These are phyloP conservation scores for Mactromeris polynyma DNA, from an alignment of 2,888 invertebrate species.

Conservation along the genomic window DNA sequence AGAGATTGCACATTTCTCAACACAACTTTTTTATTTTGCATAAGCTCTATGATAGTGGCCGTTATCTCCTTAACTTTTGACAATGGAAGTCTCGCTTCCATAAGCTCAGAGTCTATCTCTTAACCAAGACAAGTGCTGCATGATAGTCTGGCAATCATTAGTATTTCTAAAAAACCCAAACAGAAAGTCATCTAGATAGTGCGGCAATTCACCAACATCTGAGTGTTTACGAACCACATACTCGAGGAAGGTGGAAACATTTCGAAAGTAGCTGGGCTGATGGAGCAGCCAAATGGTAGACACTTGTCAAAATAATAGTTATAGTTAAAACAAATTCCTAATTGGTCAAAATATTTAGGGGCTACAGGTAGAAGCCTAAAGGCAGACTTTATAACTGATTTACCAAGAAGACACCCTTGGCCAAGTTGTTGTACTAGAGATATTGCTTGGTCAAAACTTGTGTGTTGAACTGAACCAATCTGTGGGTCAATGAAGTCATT, in stretches of 20 bases:
- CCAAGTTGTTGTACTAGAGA: no score
- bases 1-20: no score
- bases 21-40: no score
- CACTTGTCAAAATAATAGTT: conserved; percentile 20
- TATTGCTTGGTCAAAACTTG: no score
- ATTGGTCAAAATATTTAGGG: no score
- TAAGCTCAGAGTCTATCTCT: conserved; percentile 43
- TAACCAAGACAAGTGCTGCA: conserved; percentile 29
- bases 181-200: conserved; percentile 55
- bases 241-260: conserved; percentile 25
- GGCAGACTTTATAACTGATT: no score
- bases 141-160: neutral
- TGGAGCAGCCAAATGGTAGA: conserved; percentile 19
- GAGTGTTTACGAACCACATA: neutral
- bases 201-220: neutral
- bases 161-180: conserved; percentile 17
- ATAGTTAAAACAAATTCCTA: neutral
- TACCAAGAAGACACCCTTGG: no score
- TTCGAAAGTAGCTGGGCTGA: conserved; percentile 28
- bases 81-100: conserved; percentile 23
- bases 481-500: no score
- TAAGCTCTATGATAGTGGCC: no score
- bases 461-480: no score
- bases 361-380: no score
- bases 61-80: no score